These are phyloP conservation scores for Regulus satrapa DNA, from an alignment of 2,113 vertebrate species.

Conservation along the genomic window DNA sequence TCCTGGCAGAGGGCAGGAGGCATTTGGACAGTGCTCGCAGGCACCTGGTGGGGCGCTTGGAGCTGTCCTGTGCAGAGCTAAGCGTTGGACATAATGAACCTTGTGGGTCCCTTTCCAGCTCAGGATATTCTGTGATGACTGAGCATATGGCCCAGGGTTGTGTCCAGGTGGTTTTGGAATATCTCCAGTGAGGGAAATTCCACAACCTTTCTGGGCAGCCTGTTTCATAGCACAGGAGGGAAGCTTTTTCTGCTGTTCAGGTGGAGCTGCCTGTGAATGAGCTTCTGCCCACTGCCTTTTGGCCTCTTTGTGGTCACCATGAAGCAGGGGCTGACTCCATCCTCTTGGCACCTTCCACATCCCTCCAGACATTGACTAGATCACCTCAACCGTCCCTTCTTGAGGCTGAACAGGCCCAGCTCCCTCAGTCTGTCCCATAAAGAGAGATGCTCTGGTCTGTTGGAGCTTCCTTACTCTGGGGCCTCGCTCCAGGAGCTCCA, in stretches of 20 bases:
- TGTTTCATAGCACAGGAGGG: neutral
- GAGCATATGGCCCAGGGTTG: neutral
- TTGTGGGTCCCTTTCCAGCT: neutral
- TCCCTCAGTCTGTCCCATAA: neutral
- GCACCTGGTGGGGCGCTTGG: neutral
- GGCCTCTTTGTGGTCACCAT: neutral
- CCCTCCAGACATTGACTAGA: neutral
- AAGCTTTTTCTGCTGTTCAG: neutral
- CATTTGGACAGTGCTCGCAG: neutral
- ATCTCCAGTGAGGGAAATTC: neutral
- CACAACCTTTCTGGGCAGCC: neutral
- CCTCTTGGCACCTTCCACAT: neutral
- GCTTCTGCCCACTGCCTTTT: neutral
- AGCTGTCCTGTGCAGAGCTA: neutral
- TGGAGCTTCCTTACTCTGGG: rapidly evolving
- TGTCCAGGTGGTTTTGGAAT: neutral
- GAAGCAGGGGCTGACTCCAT: neutral
- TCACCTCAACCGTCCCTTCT: neutral
- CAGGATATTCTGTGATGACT: neutral
- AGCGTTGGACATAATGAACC: rapidly evolving
- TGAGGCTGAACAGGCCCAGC: too few species aligned
- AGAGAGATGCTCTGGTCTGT: neutral
- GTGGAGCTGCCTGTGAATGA: neutral
- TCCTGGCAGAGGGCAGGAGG: too few species aligned
- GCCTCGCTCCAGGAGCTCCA: neutral